Percentiles rank a stretch among this genome's conserved stretches.
Evolutionary conservation across 2,888 invertebrate species (phyloP).

Genomic region (Hyles lineata): DNA sequence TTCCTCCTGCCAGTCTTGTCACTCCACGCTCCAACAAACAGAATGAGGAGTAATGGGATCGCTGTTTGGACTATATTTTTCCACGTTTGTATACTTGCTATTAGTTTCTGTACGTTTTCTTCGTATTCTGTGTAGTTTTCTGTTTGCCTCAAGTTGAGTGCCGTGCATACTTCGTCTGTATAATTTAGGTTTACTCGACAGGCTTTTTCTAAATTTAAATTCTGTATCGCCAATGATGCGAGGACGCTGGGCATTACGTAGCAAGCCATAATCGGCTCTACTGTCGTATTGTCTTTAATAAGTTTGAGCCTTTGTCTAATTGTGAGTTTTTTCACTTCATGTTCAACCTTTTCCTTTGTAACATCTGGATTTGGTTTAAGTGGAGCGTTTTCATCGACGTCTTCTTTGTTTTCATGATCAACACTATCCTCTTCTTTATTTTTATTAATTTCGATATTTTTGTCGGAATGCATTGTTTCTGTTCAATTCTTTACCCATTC

Average conservation of each 20-base stretch:
- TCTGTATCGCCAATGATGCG: conserved; percentile 92
- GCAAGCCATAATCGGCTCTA: conserved; percentile 89
- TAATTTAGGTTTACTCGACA: conserved; percentile 92
- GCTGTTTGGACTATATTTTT: conserved; percentile 93
- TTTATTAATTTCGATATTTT: conserved; percentile 37
- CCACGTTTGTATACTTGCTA: conserved; percentile 92
- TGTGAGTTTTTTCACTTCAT: conserved; percentile 54
- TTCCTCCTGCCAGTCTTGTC: conserved; percentile 88
- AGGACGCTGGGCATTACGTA: conserved; percentile 87
- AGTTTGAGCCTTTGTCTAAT: conserved; percentile 63
- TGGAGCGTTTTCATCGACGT: conserved; percentile 57
- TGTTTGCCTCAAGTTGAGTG: conserved; percentile 89
- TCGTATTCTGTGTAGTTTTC: conserved; percentile 84
- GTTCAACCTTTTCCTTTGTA: conserved; percentile 40
- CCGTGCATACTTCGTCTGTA: conserved; percentile 89
- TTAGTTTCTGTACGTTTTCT: conserved; percentile 88
- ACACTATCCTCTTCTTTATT: conserved; percentile 40
- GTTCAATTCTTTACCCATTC: conserved; percentile 32
- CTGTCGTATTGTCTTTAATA: conserved; percentile 85
- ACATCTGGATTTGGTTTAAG: conserved; percentile 52
- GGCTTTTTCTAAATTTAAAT: conserved; percentile 89
- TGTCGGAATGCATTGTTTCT: conserved; percentile 34
- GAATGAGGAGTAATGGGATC: conserved; percentile 91
- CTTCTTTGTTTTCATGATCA: conserved; percentile 50
- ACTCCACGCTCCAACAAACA: conserved; percentile 93